These are phyloP conservation scores for Drosophila melanogaster DNA, from an alignment of 1,140 invertebrate genomes.

Conservation along the genomic window DNA sequence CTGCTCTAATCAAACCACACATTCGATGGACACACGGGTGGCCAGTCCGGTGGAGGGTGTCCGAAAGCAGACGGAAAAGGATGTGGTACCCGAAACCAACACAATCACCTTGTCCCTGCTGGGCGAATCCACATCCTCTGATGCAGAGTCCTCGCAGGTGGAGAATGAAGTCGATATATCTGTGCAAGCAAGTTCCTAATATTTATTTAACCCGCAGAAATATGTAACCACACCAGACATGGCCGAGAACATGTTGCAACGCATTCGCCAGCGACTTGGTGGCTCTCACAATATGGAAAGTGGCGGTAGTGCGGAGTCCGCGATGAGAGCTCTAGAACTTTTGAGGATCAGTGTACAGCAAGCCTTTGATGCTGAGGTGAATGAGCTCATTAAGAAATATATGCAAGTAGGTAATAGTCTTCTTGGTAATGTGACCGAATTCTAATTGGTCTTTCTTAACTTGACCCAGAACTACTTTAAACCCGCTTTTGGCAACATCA, in stretches of 20 bases:
- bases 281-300: constrained; percentile 57
- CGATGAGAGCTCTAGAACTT: constrained; percentile 87
- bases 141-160: constrained; percentile 51
- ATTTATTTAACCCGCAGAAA: constrained; percentile 45
- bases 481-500: constrained; percentile 81
- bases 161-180: background rate
- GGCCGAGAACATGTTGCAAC: constrained; percentile 74
- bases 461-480: constrained; percentile 73
- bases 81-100: constrained; percentile 11
- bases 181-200: background rate
- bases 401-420: constrained; percentile 84
- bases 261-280: constrained; percentile 69
- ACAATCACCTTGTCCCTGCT: constrained; percentile 31
- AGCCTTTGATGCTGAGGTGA: constrained; percentile 88
- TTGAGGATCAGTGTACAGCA: constrained; percentile 87
- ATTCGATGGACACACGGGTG: constrained; percentile 76
- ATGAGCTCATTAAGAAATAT: constrained; percentile 87
- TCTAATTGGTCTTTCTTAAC: background rate
- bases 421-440: background rate
- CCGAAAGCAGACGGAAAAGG: constrained; percentile 34
- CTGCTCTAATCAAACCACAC: constrained; percentile 81
- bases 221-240: constrained; percentile 79
- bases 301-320: constrained; percentile 83
- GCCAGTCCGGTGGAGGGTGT: constrained; percentile 56
- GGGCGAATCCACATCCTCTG: constrained; percentile 34